Percentiles rank a stretch among this genome's conserved stretches.
Evolutionary conservation across 2,797 vertebrate species (phyloP).

Genomic region (Pygocentrus nattereri): DNA sequence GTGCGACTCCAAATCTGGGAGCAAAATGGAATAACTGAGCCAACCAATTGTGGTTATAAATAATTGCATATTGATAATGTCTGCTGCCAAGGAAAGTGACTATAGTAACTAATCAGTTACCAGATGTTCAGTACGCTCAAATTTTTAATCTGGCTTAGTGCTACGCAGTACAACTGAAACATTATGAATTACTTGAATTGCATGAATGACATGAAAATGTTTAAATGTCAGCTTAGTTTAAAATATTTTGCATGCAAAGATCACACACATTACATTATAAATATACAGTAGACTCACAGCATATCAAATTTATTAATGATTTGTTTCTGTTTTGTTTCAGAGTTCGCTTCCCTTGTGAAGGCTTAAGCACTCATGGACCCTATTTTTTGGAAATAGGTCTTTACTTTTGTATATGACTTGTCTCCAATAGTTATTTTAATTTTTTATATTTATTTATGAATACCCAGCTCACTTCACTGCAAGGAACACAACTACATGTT

Average conservation of each 20-base stretch:
- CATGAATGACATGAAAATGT: too few species aligned
- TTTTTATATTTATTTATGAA: conserved; percentile 75
- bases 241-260: background rate
- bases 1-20: background rate
- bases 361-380: conserved; percentile 63
- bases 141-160: background rate
- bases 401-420: conserved; percentile 58
- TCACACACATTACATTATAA: background rate
- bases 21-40: background rate
- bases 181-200: background rate
- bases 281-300: background rate
- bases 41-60: background rate
- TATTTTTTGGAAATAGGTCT: conserved; percentile 62
- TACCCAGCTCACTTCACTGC: conserved; percentile 58
- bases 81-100: background rate
- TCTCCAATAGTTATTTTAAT: conserved; percentile 55
- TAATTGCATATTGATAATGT: background rate
- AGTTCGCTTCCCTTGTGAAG: conserved; percentile 69
- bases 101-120: too few species aligned
- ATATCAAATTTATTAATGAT: background rate
- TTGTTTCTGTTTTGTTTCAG: conserved; percentile 55
- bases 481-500: conserved; percentile 58
- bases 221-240: too few species aligned
- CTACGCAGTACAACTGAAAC: background rate
- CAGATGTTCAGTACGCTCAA: too few species aligned